These are phyloP conservation scores for Diachrysia chrysitis DNA, from an alignment of 2,888 invertebrate genomes.

Conservation along the genomic window DNA sequence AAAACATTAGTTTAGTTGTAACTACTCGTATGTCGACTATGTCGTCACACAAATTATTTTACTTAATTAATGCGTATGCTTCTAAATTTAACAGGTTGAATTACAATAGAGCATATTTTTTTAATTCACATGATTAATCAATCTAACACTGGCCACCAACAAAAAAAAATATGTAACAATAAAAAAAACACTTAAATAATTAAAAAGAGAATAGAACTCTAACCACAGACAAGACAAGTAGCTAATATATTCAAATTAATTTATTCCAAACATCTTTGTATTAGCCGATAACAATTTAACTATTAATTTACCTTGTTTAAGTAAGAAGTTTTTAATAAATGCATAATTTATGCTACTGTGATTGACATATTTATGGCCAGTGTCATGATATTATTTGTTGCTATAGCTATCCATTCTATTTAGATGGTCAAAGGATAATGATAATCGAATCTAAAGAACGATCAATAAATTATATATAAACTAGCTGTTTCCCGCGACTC, in stretches of 20 bases:
- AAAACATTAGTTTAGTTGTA: too few relatives aligned
- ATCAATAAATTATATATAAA: too few relatives aligned
- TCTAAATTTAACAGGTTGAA: too few relatives aligned
- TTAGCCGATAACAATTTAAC: conserved; percentile 17
- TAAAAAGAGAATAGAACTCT: not conserved
- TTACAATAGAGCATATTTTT: not conserved
- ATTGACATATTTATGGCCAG: not conserved
- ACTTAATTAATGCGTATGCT: too few relatives aligned
- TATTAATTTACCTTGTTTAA: conserved; percentile 12
- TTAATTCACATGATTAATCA: not conserved
- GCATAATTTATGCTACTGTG: conserved; percentile 2
- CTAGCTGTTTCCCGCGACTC: too few relatives aligned
- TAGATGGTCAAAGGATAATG: too few relatives aligned
- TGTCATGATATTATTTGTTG: not conserved
- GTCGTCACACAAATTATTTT: too few relatives aligned
- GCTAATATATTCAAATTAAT: conserved; percentile 14
- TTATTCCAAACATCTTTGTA: conserved; percentile 14
- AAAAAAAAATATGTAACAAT: not conserved
- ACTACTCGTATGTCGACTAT: too few relatives aligned
- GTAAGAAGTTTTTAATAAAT: conserved; percentile 9
- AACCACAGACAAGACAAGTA: conserved; percentile 7
- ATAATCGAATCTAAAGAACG: too few relatives aligned
- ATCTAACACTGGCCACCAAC: not conserved
- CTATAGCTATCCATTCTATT: not conserved
- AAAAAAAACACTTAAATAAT: not conserved